phyloP scores from a whole-genome alignment of 2,113 vertebrate species.

The Melanostigma gelatinosum region DNA sequence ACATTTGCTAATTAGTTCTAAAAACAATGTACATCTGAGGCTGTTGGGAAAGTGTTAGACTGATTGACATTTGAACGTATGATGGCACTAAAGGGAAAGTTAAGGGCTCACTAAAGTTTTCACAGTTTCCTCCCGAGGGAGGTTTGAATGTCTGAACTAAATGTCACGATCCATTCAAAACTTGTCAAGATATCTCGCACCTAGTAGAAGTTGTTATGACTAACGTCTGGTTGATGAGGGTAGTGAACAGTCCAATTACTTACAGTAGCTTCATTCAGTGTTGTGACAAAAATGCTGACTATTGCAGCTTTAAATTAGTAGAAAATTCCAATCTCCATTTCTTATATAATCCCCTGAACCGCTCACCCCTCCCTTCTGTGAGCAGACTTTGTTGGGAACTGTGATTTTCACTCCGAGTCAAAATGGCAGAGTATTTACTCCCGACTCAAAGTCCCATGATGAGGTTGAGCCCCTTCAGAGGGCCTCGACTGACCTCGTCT shows the following conservation, averaged over 20 bases:
- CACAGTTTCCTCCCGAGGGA: too few relatives aligned
- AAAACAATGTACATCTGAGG: too few relatives aligned
- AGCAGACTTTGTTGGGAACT: constrained; percentile 12
- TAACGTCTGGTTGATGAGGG: background rate
- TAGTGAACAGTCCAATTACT: background rate
- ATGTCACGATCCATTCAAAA: too few relatives aligned
- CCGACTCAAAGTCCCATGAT: background rate
- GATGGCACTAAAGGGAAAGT: too few relatives aligned
- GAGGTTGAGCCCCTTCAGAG: constrained; percentile 3
- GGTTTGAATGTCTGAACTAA: too few relatives aligned
- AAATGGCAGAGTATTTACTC: background rate
- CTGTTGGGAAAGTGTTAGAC: too few relatives aligned
- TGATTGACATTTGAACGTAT: too few relatives aligned
- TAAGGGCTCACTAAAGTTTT: too few relatives aligned
- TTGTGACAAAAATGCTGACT: background rate
- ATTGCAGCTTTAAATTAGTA: background rate
- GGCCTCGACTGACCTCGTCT: constrained; percentile 22
- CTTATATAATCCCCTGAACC: background rate
- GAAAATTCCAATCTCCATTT: background rate
- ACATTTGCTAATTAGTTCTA: background rate
- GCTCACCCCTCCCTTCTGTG: background rate
- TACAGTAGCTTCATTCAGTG: background rate
- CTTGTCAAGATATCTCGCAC: background rate
- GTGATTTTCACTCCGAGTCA: constrained; percentile 18
- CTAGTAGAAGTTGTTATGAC: background rate